These are phyloP conservation scores for Synergus umbraculus DNA, from an alignment of 2,888 invertebrate genomes.

Conservation along the genomic window DNA sequence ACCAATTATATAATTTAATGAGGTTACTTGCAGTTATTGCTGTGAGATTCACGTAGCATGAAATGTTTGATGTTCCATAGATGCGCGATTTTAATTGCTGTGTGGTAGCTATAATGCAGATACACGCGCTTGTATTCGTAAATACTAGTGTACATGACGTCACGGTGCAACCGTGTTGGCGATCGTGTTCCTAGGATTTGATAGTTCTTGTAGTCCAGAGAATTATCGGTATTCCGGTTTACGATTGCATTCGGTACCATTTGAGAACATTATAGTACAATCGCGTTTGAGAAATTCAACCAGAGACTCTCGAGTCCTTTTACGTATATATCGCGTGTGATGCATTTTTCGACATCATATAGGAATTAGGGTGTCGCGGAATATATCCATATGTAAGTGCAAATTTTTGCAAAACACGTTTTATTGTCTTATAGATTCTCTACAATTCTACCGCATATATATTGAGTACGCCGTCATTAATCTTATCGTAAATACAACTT, in stretches of 20 bases:
- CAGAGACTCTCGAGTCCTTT: conserved; percentile 6
- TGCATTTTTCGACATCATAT: neutral
- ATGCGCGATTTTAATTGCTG: conserved; percentile 68
- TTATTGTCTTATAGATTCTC: no score
- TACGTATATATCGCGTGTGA: neutral
- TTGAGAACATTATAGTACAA: conserved; percentile 8
- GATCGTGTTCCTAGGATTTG: conserved; percentile 72
- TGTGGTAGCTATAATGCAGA: conserved; percentile 67
- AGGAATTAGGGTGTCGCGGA: no score
- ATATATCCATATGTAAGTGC: no score
- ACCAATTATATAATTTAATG: conserved; percentile 56
- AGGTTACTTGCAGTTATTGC: conserved; percentile 58
- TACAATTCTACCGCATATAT: no score
- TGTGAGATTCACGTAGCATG: conserved; percentile 59
- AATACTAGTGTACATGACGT: conserved; percentile 47
- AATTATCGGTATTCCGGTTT: conserved; percentile 65
- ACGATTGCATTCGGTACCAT: conserved; percentile 11
- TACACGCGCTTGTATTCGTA: conserved; percentile 67
- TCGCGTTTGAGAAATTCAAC: conserved; percentile 2
- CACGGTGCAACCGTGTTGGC: conserved; percentile 67
- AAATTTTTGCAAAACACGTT: no score
- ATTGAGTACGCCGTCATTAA: no score
- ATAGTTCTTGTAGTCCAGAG: conserved; percentile 71
- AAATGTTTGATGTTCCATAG: conserved; percentile 61
- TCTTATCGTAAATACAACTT: no score